Evolutionary conservation across 2,797 vertebrate species (phyloP).

Genomic region (Gymnopithys bicolor): DNA sequence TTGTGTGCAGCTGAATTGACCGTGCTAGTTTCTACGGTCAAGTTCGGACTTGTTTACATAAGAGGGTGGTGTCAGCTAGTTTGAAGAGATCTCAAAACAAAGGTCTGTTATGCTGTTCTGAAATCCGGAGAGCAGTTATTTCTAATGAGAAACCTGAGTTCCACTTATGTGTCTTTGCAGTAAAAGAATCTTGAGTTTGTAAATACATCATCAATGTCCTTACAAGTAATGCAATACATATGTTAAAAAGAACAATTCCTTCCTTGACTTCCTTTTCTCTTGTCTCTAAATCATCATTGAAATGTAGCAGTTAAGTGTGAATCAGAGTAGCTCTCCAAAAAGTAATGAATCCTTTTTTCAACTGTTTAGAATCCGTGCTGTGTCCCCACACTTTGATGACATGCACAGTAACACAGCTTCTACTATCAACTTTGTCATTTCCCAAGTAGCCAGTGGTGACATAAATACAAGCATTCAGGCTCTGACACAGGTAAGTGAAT

Average conservation of each 20-base stretch:
- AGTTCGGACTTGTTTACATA: not conserved
- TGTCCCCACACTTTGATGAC: slow-evolving; percentile 95
- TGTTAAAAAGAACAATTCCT: not conserved
- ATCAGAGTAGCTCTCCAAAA: not conserved
- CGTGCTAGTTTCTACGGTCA: not conserved
- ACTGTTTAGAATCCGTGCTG: slow-evolving; percentile 85
- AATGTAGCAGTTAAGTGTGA: not conserved
- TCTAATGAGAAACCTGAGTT: not conserved
- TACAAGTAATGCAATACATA: not conserved
- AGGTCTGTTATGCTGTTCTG: not conserved
- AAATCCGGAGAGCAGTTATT: not conserved
- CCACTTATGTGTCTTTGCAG: not conserved
- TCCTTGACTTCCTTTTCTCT: not conserved
- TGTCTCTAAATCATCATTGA: not conserved
- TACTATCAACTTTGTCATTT: slow-evolving; percentile 98
- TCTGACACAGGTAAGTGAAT: slow-evolving; percentile 88
- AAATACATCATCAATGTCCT: not conserved
- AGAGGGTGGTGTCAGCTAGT: not conserved
- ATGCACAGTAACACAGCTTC: slow-evolving; percentile 97
- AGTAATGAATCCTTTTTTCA: slow-evolving; percentile 6
- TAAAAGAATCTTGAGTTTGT: not conserved
- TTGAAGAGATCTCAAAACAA: not conserved
- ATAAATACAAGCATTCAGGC: slow-evolving; percentile 98
- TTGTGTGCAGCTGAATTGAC: not conserved
- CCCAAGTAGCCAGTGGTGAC: slow-evolving; percentile 96